phyloP scores from a whole-genome alignment of 2,797 vertebrate species.

The Lemur catta region DNA sequence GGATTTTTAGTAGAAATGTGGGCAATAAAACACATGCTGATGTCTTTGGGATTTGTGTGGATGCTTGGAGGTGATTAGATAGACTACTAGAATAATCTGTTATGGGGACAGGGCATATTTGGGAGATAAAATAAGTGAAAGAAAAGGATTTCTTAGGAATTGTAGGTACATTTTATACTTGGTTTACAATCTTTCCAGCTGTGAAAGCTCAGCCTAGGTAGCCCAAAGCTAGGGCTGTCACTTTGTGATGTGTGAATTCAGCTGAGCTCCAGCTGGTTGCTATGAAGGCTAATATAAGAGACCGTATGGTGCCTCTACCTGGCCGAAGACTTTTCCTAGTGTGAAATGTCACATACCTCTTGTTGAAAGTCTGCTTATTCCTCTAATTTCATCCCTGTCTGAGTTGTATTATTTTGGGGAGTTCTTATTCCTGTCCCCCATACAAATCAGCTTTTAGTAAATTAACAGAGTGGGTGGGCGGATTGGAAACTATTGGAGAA shows the following conservation, averaged over 20 bases:
- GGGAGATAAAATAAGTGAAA: constrained; percentile 55
- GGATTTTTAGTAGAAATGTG: constrained; percentile 34
- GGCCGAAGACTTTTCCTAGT: constrained; percentile 65
- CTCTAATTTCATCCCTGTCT: constrained; percentile 74
- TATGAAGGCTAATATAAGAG: constrained; percentile 76
- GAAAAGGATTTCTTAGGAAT: constrained; percentile 56
- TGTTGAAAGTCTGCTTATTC: constrained; percentile 68
- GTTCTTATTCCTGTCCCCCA: constrained; percentile 34
- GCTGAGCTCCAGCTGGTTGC: constrained; percentile 80
- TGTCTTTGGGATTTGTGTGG: constrained; percentile 52
- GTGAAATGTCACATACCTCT: constrained; percentile 72
- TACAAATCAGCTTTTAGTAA: constrained; percentile 47
- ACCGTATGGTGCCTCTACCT: constrained; percentile 77
- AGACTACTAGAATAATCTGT: constrained; percentile 49
- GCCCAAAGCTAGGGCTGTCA: constrained; percentile 80
- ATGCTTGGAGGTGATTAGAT: constrained; percentile 64
- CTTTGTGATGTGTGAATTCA: constrained; percentile 75
- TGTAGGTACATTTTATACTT: constrained; percentile 33
- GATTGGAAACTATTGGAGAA: constrained; percentile 14
- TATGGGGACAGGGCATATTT: constrained; percentile 59
- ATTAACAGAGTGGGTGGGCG: constrained; percentile 56
- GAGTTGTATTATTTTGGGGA: constrained; percentile 66
- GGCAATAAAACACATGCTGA: constrained; percentile 48
- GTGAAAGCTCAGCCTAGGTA: constrained; percentile 56
- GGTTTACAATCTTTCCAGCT: constrained; percentile 77